phyloP scores from a whole-genome alignment of 2,888 invertebrate genomes.

The Aspidapion aeneum region DNA sequence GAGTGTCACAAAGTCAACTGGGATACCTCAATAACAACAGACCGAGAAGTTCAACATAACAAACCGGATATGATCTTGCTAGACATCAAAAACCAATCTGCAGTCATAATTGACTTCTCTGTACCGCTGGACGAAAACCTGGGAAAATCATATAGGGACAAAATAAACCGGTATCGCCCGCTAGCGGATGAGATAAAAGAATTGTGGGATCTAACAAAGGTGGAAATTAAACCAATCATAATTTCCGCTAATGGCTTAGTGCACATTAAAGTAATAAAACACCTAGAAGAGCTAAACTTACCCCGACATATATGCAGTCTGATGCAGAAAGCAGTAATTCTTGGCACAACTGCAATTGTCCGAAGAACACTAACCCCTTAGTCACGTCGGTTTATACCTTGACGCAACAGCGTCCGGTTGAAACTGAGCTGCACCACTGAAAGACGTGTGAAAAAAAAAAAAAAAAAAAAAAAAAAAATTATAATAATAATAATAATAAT shows the following conservation, averaged over 20 bases:
- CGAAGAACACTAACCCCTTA: conserved; percentile 1
- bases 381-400: neutral
- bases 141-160: neutral
- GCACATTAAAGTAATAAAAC: no score
- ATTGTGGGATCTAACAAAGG: no score
- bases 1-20: neutral
- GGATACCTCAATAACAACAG: neutral
- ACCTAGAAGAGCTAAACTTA: neutral
- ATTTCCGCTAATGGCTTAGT: no score
- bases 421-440: no score
- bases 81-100: neutral
- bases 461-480: no score
- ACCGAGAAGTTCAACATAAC: neutral
- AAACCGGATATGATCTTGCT: conserved; percentile 1
- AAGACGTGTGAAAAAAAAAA: no score
- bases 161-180: neutral
- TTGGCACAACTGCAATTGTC: conserved; percentile 1
- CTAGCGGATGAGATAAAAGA: conserved; percentile 3
- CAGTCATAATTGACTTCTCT: no score
- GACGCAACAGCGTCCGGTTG: no score
- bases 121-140: no score
- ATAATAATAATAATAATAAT: no score
- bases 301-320: neutral
- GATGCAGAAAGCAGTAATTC: neutral
- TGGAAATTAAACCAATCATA: no score